phyloP scores from a whole-genome alignment of 2,113 vertebrate genomes.

The Pangasianodon hypophthalmus region DNA sequence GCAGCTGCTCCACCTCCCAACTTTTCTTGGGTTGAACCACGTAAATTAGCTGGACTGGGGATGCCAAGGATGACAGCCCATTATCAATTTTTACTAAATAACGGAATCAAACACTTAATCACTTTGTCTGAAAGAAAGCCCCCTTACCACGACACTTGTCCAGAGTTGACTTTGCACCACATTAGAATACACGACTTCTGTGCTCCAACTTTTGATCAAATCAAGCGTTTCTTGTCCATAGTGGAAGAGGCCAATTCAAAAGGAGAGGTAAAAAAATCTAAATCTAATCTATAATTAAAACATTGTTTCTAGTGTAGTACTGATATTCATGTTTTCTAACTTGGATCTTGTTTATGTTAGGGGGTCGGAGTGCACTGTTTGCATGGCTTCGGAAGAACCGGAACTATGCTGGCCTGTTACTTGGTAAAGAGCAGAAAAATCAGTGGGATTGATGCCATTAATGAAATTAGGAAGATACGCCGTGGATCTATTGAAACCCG shows the following conservation, averaged over 20 bases:
- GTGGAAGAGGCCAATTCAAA: conserved; percentile 81
- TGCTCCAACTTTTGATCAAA: conserved; percentile 80
- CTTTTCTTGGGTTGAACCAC: conserved; percentile 89
- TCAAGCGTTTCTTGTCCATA: conserved; percentile 82
- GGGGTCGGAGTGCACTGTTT: conserved; percentile 89
- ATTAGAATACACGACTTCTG: conserved; percentile 86
- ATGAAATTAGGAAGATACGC: conserved; percentile 82
- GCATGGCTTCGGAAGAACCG: conserved; percentile 87
- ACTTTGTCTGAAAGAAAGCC: conserved; percentile 84
- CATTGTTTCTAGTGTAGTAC: background rate
- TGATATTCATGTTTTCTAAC: conserved; percentile 1
- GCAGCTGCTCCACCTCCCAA: conserved; percentile 76
- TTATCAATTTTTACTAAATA: conserved; percentile 83
- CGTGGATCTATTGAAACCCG: conserved; percentile 87
- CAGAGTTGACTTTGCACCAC: conserved; percentile 79
- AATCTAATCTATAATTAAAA: background rate
- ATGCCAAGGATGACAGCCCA: conserved; percentile 82
- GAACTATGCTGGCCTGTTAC: conserved; percentile 95
- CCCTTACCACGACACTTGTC: conserved; percentile 80
- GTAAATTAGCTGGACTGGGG: conserved; percentile 83
- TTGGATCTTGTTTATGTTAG: conserved; percentile 63
- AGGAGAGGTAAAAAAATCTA: conserved; percentile 70
- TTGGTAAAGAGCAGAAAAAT: conserved; percentile 79
- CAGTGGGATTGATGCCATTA: conserved; percentile 78
- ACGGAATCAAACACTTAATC: conserved; percentile 84